Conservation (phyloP, 1,140 invertebrate species). For the Hesperophylax magnus region DNA sequence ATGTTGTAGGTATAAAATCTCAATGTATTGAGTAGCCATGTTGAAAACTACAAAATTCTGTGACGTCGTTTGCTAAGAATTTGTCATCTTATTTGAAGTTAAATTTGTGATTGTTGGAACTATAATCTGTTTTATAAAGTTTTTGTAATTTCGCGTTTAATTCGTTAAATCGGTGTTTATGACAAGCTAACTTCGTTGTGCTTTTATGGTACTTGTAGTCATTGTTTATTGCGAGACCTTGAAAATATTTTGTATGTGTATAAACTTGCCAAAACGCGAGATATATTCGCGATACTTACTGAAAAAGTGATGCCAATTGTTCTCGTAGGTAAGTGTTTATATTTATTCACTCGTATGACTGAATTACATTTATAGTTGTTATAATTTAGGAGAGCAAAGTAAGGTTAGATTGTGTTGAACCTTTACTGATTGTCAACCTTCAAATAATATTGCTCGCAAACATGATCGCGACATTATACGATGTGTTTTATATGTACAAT, state of each 20-base stretch:
- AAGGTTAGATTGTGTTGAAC: constrained; percentile 46
- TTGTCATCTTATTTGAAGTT: constrained; percentile 44
- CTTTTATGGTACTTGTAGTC: constrained; percentile 37
- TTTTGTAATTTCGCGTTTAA: background rate
- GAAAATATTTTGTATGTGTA: constrained; percentile 46
- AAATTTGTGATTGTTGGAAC: constrained; percentile 39
- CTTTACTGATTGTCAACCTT: constrained; percentile 43
- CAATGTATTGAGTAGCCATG: constrained; percentile 52
- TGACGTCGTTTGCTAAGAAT: constrained; percentile 48
- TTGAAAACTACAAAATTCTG: constrained; percentile 50
- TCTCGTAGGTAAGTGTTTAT: constrained; percentile 42
- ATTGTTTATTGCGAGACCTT: constrained; percentile 53
- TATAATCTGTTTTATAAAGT: constrained; percentile 8
- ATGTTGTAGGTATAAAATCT: constrained; percentile 13
- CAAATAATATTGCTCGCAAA: constrained; percentile 32
- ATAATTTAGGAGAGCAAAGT: constrained; percentile 37
- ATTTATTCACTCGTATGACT: background rate
- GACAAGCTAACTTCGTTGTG: constrained; percentile 20
- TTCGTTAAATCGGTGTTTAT: constrained; percentile 17
- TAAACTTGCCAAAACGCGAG: constrained; percentile 29
- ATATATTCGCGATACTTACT: constrained; percentile 16
- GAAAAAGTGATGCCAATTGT: constrained; percentile 21
- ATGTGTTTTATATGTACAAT: background rate
- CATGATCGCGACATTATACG: constrained; percentile 7
- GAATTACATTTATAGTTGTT: background rate